These are phyloP conservation scores for Hoplostethus mediterraneus DNA, from an alignment of 2,797 vertebrate species.

Conservation along the genomic window DNA sequence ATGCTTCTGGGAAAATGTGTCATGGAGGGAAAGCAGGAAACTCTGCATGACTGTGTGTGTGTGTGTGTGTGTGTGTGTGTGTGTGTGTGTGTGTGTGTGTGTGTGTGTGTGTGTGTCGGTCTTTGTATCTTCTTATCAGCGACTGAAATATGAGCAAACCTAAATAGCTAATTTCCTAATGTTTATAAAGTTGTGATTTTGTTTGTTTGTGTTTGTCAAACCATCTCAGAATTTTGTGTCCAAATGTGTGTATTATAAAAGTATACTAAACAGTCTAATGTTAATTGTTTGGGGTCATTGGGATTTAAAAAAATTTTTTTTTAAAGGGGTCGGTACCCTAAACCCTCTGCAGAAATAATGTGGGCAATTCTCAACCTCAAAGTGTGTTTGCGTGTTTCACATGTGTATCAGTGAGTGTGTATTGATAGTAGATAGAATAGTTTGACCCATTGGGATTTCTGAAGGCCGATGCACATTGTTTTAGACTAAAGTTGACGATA, in stretches of 20 bases:
- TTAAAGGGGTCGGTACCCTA: neutral
- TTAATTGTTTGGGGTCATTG: neutral
- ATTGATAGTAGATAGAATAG: slow-evolving; percentile 4
- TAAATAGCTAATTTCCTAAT: neutral
- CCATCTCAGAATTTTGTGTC: neutral
- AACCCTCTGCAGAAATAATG: slow-evolving; percentile 1
- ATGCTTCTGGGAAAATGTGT: slow-evolving; percentile 58
- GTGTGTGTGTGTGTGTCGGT: slow-evolving; percentile 44
- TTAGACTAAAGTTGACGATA: no score
- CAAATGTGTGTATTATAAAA: slow-evolving; percentile 4
- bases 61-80: slow-evolving; percentile 34
- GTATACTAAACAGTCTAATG: neutral
- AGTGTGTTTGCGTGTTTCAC: slow-evolving; percentile 20
- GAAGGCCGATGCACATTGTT: no score
- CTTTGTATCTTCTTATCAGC: slow-evolving; percentile 41
- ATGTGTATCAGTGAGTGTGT: slow-evolving; percentile 13
- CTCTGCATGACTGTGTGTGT: neutral
- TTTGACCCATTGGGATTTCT: no score
- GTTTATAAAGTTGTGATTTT: neutral
- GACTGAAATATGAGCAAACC: slow-evolving; percentile 20
- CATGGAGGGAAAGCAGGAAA: slow-evolving; percentile 50
- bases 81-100: slow-evolving; percentile 16
- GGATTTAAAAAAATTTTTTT: neutral
- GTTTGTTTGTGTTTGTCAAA: slow-evolving; percentile 10
- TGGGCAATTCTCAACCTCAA: slow-evolving; percentile 12